These are phyloP conservation scores for Lordiphosa mommai DNA, from an alignment of 1,140 invertebrate genomes.

Conservation along the genomic window DNA sequence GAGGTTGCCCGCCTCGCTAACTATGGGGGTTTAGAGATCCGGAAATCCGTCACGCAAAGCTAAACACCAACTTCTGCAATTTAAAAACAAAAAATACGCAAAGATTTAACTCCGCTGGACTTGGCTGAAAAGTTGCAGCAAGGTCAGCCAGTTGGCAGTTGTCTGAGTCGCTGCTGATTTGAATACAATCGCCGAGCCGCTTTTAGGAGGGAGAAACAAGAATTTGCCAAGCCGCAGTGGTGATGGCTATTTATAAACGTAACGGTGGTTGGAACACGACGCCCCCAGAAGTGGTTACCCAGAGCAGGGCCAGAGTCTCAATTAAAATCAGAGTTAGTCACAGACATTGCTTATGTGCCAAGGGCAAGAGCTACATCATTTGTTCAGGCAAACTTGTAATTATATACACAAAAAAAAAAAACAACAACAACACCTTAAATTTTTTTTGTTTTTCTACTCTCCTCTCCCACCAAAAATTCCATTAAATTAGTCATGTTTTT, in stretches of 20 bases:
- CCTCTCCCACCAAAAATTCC: constrained; percentile 35
- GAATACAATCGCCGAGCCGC: constrained; percentile 55
- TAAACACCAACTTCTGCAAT: constrained; percentile 23
- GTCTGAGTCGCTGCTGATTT: constrained; percentile 33
- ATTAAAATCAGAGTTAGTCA: constrained; percentile 61
- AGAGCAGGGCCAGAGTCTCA: constrained; percentile 25
- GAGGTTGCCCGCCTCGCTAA: too few relatives aligned
- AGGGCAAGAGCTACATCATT: constrained; percentile 45
- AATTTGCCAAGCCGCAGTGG: constrained; percentile 40
- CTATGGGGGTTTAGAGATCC: constrained; percentile 26
- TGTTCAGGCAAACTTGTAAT: constrained; percentile 49
- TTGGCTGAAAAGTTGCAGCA: constrained; percentile 27
- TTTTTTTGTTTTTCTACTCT: constrained; percentile 19
- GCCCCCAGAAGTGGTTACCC: neutral
- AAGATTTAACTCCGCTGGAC: neutral
- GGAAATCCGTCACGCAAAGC: constrained; percentile 68
- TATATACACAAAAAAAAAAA: constrained; percentile 24
- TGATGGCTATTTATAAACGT: constrained; percentile 37
- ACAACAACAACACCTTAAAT: constrained; percentile 9
- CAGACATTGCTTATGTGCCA: constrained; percentile 62
- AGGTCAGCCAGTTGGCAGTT: constrained; percentile 56
- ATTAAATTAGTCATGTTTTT: constrained; percentile 47
- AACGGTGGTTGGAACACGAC: constrained; percentile 27
- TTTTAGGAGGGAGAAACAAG: constrained; percentile 22
- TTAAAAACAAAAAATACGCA: too few relatives aligned